Evolutionary conservation across 1,140 invertebrate genomes (phyloP).

Genomic region (Musca domestica): DNA sequence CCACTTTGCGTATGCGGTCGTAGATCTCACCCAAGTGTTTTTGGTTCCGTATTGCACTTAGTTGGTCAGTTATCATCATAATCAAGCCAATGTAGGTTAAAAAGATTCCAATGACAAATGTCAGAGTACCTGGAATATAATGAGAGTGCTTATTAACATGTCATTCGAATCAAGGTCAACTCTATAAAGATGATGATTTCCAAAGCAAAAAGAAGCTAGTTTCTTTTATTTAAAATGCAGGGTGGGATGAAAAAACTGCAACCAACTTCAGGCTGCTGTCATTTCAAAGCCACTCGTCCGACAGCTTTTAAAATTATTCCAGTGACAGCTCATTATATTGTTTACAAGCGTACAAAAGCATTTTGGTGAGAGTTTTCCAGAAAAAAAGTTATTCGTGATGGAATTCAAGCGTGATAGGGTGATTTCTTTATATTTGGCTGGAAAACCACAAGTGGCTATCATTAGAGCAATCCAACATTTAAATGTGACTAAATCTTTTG

Average conservation of each 20-base stretch:
- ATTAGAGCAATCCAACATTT: too few species aligned
- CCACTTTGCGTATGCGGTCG: constrained; percentile 44
- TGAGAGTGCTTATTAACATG: background rate
- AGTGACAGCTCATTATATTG: too few species aligned
- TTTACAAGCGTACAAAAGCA: too few species aligned
- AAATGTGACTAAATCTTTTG: too few species aligned
- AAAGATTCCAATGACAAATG: constrained; percentile 51
- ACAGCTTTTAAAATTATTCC: too few species aligned
- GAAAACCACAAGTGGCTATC: too few species aligned
- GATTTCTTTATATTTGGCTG: too few species aligned
- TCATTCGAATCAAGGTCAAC: background rate
- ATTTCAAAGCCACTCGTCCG: too few species aligned
- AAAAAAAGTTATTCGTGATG: too few species aligned
- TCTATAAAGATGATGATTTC: background rate
- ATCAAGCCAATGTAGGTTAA: constrained; percentile 49
- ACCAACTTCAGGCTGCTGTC: too few species aligned
- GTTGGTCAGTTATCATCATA: constrained; percentile 51
- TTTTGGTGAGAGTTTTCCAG: too few species aligned
- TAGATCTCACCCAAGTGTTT: constrained; percentile 39
- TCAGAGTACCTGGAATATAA: constrained; percentile 42
- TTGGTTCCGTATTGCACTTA: constrained; percentile 44
- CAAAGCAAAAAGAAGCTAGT: background rate
- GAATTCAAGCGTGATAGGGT: too few species aligned
- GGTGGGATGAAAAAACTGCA: background rate
- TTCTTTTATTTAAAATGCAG: background rate